Base-by-base conservation (phyloP, 2,797 vertebrate genomes). In the Gouania willdenowi region DNA sequence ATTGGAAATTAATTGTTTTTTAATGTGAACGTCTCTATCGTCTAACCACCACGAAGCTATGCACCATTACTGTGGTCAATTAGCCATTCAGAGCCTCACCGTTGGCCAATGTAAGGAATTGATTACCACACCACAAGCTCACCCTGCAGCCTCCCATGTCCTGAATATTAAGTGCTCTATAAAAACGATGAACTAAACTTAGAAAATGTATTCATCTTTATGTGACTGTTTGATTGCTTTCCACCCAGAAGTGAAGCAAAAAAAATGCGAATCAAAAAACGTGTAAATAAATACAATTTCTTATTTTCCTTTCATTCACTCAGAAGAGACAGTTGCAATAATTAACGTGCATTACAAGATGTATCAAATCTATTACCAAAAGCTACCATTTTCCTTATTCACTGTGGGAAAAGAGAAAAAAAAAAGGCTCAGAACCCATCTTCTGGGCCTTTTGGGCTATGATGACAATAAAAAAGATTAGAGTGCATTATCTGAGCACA, bases 1-100 rank as follows among this genome's bases (percentile, higher is more conserved):
- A 85, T 86, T 85, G 86, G 62, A 83, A 87, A 87, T 87, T 87
- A 87, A 89, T 88, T 82, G 86, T 81, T 85, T 86, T 83, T 85
- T 90, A 89, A 89, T 88, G 83, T 71, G 74, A 69, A 77, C 35
- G 55, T 84, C 79, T 75, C 66, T 69, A 69, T 68, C 42, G 66
- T 81, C 67, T 78, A n/a, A 78, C 62, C 57, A 63, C 45, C 64
- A 54, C 75, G 66, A 62, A 82, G 73, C 67, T 61, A 87, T 77
- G 85, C 82, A 72, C 77, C 81, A 85, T 88, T 87, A 89, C 77
- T 81, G 81, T 76, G 82, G 71, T 84, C 81, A 88, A 87, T 89
- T 89, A 89, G 74, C 78, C 80, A 75, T 83, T 82, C 73, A 70
- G 49, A 72, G 70, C 75, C 56, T 77, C 66, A 81, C 75, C 57